Evolutionary conservation across 2,888 invertebrate species (phyloP).

Genomic region (Oscheius sp.): DNA sequence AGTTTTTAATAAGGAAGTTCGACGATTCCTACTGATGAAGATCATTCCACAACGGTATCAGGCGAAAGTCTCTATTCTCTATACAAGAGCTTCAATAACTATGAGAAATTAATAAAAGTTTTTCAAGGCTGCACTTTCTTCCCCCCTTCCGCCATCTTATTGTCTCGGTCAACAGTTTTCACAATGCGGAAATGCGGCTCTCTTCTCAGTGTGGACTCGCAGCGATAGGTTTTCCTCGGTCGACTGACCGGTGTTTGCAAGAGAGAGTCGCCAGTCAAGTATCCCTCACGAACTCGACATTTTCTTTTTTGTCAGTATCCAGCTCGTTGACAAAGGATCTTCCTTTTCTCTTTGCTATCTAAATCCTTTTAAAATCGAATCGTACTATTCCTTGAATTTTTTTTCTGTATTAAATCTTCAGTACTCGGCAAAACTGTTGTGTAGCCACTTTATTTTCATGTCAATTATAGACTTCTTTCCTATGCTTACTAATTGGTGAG

Average conservation of each 20-base stretch:
- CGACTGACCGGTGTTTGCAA: slow-evolving; percentile 20
- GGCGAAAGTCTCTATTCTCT: too few relatives aligned
- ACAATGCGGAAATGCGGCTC: too few relatives aligned
- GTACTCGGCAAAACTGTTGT: background rate
- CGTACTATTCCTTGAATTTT: background rate
- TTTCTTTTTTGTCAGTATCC: background rate
- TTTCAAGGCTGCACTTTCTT: too few relatives aligned
- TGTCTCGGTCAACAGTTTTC: too few relatives aligned
- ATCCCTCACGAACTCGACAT: slow-evolving; percentile 7
- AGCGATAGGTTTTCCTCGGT: too few relatives aligned
- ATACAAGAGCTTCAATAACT: too few relatives aligned
- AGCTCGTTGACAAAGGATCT: background rate
- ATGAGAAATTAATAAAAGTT: too few relatives aligned
- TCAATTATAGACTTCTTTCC: background rate
- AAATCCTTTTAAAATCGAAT: background rate
- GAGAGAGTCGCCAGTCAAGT: slow-evolving; percentile 16
- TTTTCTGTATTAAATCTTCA: background rate
- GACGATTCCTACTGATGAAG: too few relatives aligned
- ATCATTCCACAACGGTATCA: too few relatives aligned
- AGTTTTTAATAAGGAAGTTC: too few relatives aligned
- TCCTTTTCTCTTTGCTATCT: background rate
- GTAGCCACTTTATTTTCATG: background rate
- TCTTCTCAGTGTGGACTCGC: too few relatives aligned
- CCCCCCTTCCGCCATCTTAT: too few relatives aligned
- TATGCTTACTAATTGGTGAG: background rate